These are phyloP conservation scores for Invenusta paracnida DNA, from an alignment of 2,888 invertebrate genomes.

Conservation along the genomic window DNA sequence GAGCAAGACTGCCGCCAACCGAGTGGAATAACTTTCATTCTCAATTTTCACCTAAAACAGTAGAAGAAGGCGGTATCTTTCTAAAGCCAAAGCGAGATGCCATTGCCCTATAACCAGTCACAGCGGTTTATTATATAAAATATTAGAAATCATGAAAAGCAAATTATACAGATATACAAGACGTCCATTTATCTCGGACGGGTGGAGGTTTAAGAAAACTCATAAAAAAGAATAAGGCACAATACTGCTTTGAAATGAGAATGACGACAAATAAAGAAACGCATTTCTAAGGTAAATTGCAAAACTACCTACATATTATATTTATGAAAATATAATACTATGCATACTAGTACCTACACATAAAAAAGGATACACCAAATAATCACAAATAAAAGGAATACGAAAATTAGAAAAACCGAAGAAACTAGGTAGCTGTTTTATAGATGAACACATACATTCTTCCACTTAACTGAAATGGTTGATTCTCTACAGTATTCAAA, in stretches of 20 bases:
- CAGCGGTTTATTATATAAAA: too few species aligned
- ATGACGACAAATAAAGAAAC: too few species aligned
- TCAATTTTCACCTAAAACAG: not conserved
- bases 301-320: too few species aligned
- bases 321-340: too few species aligned
- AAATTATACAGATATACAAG: too few species aligned
- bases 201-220: not conserved
- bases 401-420: not conserved
- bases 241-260: too few species aligned
- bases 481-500: not conserved
- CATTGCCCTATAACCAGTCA: too few species aligned
- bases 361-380: not conserved
- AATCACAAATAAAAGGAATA: not conserved
- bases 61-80: not conserved
- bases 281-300: too few species aligned
- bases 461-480: not conserved
- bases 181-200: not conserved
- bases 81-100: not conserved
- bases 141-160: too few species aligned
- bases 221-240: not conserved
- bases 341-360: not conserved
- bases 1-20: not conserved
- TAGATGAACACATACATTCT: not conserved
- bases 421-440: not conserved
- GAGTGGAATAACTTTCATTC: not conserved